Conservation (phyloP, 2,113 vertebrate genomes). For the Sula dactylatra region DNA sequence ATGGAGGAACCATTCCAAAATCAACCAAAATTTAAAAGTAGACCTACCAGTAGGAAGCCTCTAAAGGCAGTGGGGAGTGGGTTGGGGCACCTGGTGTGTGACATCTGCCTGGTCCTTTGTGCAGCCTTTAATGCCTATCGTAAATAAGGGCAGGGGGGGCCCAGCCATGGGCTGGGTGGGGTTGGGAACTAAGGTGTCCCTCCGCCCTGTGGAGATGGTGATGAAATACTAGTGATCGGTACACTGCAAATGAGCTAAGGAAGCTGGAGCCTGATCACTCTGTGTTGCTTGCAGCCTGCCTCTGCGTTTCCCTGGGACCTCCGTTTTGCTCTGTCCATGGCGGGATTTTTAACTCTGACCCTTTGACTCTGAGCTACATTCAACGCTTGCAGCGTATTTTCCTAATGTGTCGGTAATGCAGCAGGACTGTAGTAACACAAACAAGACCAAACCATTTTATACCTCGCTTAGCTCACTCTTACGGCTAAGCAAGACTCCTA, state of each 20-base stretch:
- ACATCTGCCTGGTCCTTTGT: not conserved
- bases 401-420: not conserved
- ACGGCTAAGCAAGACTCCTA: not conserved
- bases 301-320: not conserved
- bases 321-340: not conserved
- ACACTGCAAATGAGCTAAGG: not conserved
- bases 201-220: rapidly evolving
- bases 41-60: not conserved
- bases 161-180: not conserved
- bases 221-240: not conserved
- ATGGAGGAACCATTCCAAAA: not conserved
- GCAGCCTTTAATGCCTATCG: not conserved
- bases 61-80: not conserved
- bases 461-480: not conserved
- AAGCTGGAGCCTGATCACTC: not conserved
- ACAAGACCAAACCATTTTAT: not conserved
- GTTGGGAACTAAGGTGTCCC: rapidly evolving
- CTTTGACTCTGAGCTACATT: not conserved
- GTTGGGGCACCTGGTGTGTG: not conserved
- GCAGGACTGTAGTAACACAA: not conserved
- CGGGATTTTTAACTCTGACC: not conserved
- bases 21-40: not conserved
- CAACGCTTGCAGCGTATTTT: not conserved
- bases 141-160: not conserved
- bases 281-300: rapidly evolving